These are phyloP conservation scores for Gymnorhina tibicen DNA, from an alignment of 2,113 vertebrate genomes.

Conservation along the genomic window DNA sequence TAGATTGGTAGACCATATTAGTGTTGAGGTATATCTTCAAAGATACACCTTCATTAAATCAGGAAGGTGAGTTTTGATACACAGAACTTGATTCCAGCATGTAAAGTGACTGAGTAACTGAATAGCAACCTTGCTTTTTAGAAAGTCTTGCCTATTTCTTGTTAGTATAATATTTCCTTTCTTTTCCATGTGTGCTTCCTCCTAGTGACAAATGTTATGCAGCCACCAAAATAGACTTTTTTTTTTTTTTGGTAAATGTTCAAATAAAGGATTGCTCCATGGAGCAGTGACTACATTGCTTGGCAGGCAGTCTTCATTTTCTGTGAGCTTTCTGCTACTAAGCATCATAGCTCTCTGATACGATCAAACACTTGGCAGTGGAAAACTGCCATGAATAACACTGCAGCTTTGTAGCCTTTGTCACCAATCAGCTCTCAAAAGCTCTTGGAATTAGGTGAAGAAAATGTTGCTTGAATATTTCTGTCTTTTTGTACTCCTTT, in stretches of 20 bases:
- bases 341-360: background rate
- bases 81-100: background rate
- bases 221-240: background rate
- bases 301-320: background rate
- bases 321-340: background rate
- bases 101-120: background rate
- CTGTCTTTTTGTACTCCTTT: conserved; percentile 3
- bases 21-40: background rate
- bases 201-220: background rate
- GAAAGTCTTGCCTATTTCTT: background rate
- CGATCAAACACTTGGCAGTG: background rate
- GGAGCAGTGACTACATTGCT: background rate
- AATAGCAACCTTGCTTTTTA: background rate
- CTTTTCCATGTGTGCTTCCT: background rate
- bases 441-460: conserved; percentile 61
- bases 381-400: background rate
- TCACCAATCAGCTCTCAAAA: conserved; percentile 43
- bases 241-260: background rate
- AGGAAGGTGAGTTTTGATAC: background rate
- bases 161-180: background rate
- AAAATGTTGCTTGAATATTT: conserved; percentile 51
- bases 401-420: conserved; percentile 21
- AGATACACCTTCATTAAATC: background rate
- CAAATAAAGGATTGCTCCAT: background rate
- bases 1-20: background rate